Conservation (phyloP, 2,113 vertebrate genomes). For the Leiothrix lutea region DNA sequence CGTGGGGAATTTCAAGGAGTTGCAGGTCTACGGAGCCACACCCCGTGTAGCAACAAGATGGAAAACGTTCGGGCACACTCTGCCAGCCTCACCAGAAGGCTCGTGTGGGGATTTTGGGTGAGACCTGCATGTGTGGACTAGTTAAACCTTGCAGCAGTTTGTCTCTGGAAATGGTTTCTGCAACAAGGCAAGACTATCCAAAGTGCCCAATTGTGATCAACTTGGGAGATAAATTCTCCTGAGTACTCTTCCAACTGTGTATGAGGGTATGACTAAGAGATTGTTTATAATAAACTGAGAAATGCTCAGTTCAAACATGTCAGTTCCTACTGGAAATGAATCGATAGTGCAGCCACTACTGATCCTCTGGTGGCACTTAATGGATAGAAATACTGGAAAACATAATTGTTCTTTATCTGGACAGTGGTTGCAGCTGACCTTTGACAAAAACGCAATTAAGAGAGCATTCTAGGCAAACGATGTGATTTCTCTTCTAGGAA, state of each 20-base stretch:
- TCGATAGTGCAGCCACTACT: not conserved
- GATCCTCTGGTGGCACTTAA: not conserved
- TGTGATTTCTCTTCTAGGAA: not conserved
- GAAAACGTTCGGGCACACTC: not conserved
- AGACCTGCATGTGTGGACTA: not conserved
- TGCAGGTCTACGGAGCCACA: not conserved
- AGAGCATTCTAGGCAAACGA: not conserved
- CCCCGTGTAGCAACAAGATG: fast-evolving
- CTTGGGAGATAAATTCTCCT: not conserved
- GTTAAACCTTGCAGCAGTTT: not conserved
- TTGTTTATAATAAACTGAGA: not conserved
- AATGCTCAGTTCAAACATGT: not conserved
- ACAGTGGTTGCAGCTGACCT: not conserved
- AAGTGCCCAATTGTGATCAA: not conserved
- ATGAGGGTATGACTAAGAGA: not conserved
- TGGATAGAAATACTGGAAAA: not conserved
- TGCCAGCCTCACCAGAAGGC: not conserved
- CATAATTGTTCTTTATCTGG: fast-evolving
- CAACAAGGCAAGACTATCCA: not conserved
- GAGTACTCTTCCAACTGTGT: not conserved
- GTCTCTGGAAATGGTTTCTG: not conserved
- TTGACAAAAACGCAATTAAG: not conserved
- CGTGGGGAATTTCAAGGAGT: fast-evolving
- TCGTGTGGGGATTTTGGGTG: not conserved
- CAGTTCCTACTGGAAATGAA: not conserved